A percentile compares a stretch with the other conserved stretches of the same genome.
Evolutionary conservation across 2,888 invertebrate genomes (phyloP).

Genomic region (Punctoribates punctum): DNA sequence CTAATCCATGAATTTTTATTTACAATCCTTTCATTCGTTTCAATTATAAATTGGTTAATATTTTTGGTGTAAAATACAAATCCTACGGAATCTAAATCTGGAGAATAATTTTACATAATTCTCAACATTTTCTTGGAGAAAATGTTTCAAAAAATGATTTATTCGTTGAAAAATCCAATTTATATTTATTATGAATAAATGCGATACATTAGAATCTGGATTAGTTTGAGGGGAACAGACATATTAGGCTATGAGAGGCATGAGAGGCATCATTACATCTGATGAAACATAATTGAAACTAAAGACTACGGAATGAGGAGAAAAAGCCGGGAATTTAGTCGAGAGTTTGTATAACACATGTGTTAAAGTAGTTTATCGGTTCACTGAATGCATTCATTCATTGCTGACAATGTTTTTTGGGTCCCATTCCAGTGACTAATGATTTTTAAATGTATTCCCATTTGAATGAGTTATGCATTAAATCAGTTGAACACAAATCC

Average conservation of each 20-base stretch:
- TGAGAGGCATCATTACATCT: slow-evolving; percentile 1
- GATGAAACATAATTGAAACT: slow-evolving; percentile 22
- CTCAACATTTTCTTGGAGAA: no score
- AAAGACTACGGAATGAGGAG: background rate
- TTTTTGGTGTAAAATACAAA: no score
- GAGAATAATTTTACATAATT: no score
- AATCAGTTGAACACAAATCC: background rate
- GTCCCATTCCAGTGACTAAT: slow-evolving; percentile 3
- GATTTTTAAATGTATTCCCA: slow-evolving; percentile 7
- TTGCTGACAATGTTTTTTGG: background rate
- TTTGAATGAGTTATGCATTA: background rate
- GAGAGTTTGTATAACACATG: slow-evolving; percentile 15
- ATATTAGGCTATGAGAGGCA: background rate
- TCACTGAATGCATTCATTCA: background rate
- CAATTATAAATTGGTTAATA: no score
- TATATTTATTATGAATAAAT: no score
- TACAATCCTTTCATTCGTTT: slow-evolving; percentile 33
- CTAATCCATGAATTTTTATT: background rate
- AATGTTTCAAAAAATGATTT: no score
- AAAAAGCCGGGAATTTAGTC: background rate
- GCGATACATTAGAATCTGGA: background rate
- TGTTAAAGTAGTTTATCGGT: slow-evolving; percentile 15
- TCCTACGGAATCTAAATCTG: no score
- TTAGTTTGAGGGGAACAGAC: background rate
- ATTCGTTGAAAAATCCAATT: no score